These are phyloP conservation scores for Cynaeus angustus DNA, from an alignment of 2,888 invertebrate species.

Conservation along the genomic window DNA sequence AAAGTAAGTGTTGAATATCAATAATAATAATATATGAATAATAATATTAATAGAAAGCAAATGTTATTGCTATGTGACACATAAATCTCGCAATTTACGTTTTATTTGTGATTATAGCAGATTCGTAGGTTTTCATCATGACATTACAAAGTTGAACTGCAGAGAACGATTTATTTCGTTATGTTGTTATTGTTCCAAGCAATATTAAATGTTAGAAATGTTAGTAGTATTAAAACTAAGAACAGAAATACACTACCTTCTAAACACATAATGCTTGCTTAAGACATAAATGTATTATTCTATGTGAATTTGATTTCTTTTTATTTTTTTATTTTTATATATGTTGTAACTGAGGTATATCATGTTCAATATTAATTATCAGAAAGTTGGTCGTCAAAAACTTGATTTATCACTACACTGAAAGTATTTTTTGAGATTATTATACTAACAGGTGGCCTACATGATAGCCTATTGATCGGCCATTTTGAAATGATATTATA, in stretches of 20 bases:
- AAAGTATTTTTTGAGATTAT: slow-evolving; percentile 47
- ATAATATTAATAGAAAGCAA: slow-evolving; percentile 48
- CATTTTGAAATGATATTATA: slow-evolving; percentile 54
- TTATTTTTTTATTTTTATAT: slow-evolving; percentile 46
- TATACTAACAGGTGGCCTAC: slow-evolving; percentile 49
- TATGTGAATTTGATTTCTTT: slow-evolving; percentile 41
- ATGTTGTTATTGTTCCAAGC: slow-evolving; percentile 56
- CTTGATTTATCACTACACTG: slow-evolving; percentile 43
- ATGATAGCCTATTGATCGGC: slow-evolving; percentile 50
- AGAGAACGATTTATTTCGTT: slow-evolving; percentile 47
- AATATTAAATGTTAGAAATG: slow-evolving; percentile 62
- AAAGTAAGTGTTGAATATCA: slow-evolving; percentile 51
- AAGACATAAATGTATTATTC: slow-evolving; percentile 46
- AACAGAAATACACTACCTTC: slow-evolving; percentile 50
- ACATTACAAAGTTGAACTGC: slow-evolving; percentile 45
- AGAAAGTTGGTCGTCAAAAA: slow-evolving; percentile 36
- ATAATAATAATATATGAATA: slow-evolving; percentile 48
- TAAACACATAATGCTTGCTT: slow-evolving; percentile 53
- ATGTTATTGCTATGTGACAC: slow-evolving; percentile 50
- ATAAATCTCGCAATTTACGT: slow-evolving; percentile 45
- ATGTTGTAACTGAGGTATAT: slow-evolving; percentile 51
- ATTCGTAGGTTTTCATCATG: slow-evolving; percentile 36
- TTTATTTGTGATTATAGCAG: slow-evolving; percentile 25
- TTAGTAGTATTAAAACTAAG: slow-evolving; percentile 54
- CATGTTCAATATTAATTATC: slow-evolving; percentile 55